These are phyloP conservation scores for Dynastes hyllus DNA, from an alignment of 2,888 invertebrate genomes.

Conservation along the genomic window DNA sequence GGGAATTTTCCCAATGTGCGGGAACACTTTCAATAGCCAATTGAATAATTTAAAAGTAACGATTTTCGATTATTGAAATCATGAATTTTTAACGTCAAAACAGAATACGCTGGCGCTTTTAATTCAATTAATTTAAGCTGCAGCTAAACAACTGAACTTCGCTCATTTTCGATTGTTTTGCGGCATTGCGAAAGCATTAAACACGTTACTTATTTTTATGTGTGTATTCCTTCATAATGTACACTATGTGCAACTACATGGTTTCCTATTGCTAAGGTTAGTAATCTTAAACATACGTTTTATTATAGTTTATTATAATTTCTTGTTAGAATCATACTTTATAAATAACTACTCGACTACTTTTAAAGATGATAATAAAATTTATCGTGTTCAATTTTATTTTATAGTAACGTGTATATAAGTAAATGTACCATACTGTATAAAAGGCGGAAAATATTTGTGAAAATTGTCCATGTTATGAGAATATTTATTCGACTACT, in stretches of 20 bases:
- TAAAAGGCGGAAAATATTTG: slow-evolving; percentile 26
- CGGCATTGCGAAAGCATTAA: too few relatives aligned
- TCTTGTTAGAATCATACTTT: not conserved
- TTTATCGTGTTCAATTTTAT: not conserved
- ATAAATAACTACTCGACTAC: not conserved
- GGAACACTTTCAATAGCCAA: too few relatives aligned
- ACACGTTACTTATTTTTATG: not conserved
- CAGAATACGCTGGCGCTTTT: too few relatives aligned
- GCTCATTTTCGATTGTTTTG: too few relatives aligned
- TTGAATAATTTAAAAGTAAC: too few relatives aligned
- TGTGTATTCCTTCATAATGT: not conserved
- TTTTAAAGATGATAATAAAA: too few relatives aligned
- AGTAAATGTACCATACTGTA: slow-evolving; percentile 34
- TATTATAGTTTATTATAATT: not conserved
- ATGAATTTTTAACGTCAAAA: too few relatives aligned
- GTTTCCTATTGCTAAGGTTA: slow-evolving; percentile 6
- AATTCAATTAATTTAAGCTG: too few relatives aligned
- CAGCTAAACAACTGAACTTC: too few relatives aligned
- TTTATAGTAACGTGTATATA: slow-evolving; percentile 24
- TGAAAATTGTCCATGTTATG: slow-evolving; percentile 1
- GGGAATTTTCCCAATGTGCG: too few relatives aligned
- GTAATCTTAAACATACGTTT: slow-evolving; percentile 6
- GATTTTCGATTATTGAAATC: too few relatives aligned
- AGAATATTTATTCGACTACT: slow-evolving; percentile 1
- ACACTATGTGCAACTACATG: not conserved